Percentiles rank a stretch among this genome's conserved stretches.
Evolutionary conservation across 2,113 vertebrate genomes (phyloP).

Genomic region (Macquaria ambigua): DNA sequence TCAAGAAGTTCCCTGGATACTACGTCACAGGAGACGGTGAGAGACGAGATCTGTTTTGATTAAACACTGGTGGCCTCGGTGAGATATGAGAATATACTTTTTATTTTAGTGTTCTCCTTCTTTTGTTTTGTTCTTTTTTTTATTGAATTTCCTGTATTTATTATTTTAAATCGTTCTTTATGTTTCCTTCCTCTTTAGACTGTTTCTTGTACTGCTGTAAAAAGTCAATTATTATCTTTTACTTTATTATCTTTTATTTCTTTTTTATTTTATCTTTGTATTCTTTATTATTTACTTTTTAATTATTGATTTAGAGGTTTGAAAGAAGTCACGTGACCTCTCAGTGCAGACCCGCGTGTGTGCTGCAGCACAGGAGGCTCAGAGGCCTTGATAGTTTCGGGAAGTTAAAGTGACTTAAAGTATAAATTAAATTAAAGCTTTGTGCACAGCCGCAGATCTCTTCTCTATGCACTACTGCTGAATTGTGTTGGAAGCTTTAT

Average conservation of each 20-base stretch:
- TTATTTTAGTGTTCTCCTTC: neutral
- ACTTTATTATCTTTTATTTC: neutral
- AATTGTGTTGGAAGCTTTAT: too few relatives aligned
- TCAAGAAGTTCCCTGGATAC: constrained; percentile 97
- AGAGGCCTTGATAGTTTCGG: too few relatives aligned
- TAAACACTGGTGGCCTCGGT: neutral
- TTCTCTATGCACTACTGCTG: too few relatives aligned
- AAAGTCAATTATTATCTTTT: too few relatives aligned
- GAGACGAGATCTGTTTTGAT: neutral
- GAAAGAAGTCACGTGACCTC: neutral
- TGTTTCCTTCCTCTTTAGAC: neutral
- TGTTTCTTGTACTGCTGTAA: too few relatives aligned
- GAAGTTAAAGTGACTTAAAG: too few relatives aligned
- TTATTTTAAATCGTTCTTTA: neutral
- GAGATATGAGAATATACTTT: neutral
- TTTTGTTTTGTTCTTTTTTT: neutral
- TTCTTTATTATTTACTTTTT: neutral
- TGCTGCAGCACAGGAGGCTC: too few relatives aligned
- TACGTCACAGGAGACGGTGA: constrained; percentile 98
- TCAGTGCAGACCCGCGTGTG: neutral
- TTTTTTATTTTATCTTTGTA: neutral
- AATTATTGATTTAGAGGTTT: neutral
- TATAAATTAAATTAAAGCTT: too few relatives aligned
- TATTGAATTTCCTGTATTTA: neutral
- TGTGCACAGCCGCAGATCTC: too few relatives aligned